A percentile compares a stretch with the other conserved stretches of the same genome.
phyloP scores from a whole-genome alignment of 1,140 invertebrate genomes.

The Maconellicoccus hirsutus region DNA sequence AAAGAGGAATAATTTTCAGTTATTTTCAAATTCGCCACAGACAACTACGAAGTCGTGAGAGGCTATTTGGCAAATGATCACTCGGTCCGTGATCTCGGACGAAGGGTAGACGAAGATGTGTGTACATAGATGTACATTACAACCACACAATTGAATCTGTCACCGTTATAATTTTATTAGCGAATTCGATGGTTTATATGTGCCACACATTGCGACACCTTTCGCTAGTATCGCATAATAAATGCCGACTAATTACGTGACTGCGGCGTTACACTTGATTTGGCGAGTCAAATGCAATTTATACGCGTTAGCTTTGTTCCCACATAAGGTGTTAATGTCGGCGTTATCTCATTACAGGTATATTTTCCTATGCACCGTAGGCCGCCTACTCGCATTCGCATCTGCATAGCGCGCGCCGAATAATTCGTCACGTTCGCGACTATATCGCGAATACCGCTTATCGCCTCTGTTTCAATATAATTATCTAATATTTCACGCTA shows the following conservation, averaged over 20 bases:
- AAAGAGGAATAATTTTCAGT: too few relatives aligned
- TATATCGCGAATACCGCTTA: too few relatives aligned
- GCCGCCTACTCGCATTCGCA: neutral
- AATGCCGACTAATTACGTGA: neutral
- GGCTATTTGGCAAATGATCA: too few relatives aligned
- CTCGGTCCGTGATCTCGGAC: too few relatives aligned
- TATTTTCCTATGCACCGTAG: neutral
- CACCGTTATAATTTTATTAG: neutral
- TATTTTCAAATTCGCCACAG: too few relatives aligned
- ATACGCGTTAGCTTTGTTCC: neutral
- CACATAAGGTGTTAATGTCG: neutral
- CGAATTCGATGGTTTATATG: neutral
- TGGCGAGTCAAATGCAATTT: neutral
- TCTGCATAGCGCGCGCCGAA: neutral
- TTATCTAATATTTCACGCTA: slow-evolving; percentile 5
- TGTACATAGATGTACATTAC: too few relatives aligned
- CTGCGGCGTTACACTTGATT: neutral
- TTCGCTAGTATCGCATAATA: neutral
- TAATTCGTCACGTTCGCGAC: neutral
- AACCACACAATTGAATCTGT: too few relatives aligned
- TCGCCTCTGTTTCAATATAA: neutral
- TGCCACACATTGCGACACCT: neutral
- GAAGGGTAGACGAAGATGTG: too few relatives aligned
- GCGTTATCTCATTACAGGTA: neutral
- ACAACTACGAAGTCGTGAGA: too few relatives aligned